phyloP scores from a whole-genome alignment of 2,113 vertebrate species.

The Chloroceryle aenea region DNA sequence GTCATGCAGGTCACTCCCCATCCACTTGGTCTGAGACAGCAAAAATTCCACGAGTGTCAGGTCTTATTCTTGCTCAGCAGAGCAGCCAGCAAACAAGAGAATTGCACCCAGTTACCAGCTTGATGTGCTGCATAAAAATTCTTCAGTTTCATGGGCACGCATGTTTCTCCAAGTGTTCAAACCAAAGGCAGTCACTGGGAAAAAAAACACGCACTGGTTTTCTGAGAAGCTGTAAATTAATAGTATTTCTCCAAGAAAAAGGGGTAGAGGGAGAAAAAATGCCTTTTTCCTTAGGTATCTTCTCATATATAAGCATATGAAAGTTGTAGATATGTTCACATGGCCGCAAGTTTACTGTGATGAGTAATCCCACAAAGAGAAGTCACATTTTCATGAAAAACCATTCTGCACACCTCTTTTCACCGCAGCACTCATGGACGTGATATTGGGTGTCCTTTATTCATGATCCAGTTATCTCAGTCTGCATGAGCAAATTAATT shows the following conservation, averaged over 20 bases:
- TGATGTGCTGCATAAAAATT: not conserved
- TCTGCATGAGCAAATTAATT: not conserved
- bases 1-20: not conserved
- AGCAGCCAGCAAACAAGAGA: not conserved
- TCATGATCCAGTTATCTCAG: not conserved
- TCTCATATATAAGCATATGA: not conserved
- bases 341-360: not conserved
- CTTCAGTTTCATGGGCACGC: fast-evolving
- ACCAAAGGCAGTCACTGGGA: not conserved
- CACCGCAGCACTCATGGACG: not conserved
- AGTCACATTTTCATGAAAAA: not conserved
- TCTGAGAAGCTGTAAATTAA: not conserved
- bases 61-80: not conserved
- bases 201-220: not conserved
- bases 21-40: not conserved
- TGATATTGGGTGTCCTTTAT: not conserved
- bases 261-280: not conserved
- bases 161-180: not conserved
- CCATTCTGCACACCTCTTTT: not conserved
- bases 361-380: not conserved
- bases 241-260: not conserved
- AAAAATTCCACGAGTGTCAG: not conserved
- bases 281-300: not conserved
- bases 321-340: not conserved
- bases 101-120: not conserved